phyloP scores from a whole-genome alignment of 2,888 invertebrate species.

The Eilema depressum region DNA sequence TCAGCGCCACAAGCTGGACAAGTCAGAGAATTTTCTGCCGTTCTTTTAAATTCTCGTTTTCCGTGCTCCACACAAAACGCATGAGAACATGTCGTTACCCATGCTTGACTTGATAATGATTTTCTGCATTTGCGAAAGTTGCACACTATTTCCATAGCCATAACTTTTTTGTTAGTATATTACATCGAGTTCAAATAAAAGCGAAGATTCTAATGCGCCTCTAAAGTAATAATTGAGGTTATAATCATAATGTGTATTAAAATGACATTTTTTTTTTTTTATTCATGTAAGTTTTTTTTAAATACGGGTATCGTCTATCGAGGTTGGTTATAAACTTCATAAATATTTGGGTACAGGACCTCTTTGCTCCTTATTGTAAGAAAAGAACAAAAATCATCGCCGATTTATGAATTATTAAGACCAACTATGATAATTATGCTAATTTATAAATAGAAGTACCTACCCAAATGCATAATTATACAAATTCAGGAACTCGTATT shows the following conservation, averaged over 20 bases:
- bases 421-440: too few relatives aligned
- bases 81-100: slow-evolving; percentile 86
- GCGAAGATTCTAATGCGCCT: not conserved
- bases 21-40: slow-evolving; percentile 75
- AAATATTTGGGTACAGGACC: not conserved
- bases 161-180: not conserved
- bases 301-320: too few relatives aligned
- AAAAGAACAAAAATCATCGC: not conserved
- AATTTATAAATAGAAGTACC: too few relatives aligned
- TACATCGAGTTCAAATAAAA: not conserved
- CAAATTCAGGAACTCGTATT: too few relatives aligned
- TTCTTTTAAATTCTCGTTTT: slow-evolving; percentile 80
- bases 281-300: not conserved
- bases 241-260: slow-evolving; percentile 8
- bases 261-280: not conserved
- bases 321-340: not conserved
- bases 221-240: slow-evolving; percentile 14
- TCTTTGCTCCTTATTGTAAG: not conserved
- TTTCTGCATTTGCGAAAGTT: slow-evolving; percentile 85
- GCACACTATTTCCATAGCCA: slow-evolving; percentile 77
- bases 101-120: slow-evolving; percentile 78
- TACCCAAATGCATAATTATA: too few relatives aligned
- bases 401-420: not conserved
- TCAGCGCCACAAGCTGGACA: slow-evolving; percentile 85
- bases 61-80: slow-evolving; percentile 86